phyloP scores from a whole-genome alignment of 2,888 invertebrate genomes.

The Microctonus aethiopoides region DNA sequence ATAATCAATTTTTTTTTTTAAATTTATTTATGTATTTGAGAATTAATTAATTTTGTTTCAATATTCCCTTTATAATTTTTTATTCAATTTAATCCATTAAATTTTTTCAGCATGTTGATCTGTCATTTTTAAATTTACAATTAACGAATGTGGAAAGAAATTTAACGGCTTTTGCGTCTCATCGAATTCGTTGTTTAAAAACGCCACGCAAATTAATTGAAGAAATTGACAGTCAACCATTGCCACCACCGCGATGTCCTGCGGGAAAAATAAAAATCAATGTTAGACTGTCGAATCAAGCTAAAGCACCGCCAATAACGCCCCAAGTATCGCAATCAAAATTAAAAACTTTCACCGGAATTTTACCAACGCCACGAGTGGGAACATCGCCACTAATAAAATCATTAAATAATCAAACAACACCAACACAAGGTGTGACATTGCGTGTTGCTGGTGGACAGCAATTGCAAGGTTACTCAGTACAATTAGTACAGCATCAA shows the following conservation, averaged over 20 bases:
- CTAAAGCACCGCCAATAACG: constrained; percentile 49
- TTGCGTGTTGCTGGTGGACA: constrained; percentile 65
- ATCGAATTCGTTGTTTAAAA: constrained; percentile 81
- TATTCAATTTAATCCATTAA: no score
- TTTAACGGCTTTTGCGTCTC: constrained; percentile 85
- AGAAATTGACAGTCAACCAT: constrained; percentile 73
- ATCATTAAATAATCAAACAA: constrained; percentile 55
- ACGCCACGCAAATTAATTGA: constrained; percentile 79
- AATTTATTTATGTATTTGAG: background rate
- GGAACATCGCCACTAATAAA: constrained; percentile 66
- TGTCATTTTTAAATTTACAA: constrained; percentile 74
- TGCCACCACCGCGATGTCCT: constrained; percentile 74
- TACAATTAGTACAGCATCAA: constrained; percentile 71
- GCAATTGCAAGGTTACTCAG: constrained; percentile 67
- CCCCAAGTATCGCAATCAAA: constrained; percentile 53
- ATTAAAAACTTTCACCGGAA: constrained; percentile 59
- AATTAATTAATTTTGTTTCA: constrained; percentile 27
- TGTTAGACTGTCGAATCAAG: constrained; percentile 67
- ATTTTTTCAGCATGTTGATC: constrained; percentile 72
- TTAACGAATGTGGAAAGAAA: constrained; percentile 76
- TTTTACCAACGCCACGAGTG: constrained; percentile 61
- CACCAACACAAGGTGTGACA: constrained; percentile 61
- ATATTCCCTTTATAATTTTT: constrained; percentile 15
- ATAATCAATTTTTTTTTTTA: constrained; percentile 33
- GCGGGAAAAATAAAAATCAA: constrained; percentile 75